phyloP scores from a whole-genome alignment of 1,140 invertebrate genomes.

The Diploscapter pachys region DNA sequence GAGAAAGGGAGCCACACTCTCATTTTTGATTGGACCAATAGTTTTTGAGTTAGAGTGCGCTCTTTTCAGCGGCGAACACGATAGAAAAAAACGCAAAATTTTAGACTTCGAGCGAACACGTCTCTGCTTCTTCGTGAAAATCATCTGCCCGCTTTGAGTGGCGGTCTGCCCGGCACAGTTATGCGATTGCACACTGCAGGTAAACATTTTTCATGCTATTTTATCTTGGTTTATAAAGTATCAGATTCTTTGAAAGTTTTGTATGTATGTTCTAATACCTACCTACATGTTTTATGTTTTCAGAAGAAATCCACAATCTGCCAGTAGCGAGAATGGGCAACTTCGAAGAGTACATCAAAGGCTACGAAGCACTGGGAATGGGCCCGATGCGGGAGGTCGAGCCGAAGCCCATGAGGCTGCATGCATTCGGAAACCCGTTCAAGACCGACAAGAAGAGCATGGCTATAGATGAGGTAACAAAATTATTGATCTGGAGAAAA shows the following conservation, averaged over 20 bases:
- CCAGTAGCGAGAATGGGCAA: conserved; percentile 52
- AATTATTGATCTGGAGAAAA: neutral
- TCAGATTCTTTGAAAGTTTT: conserved; percentile 21
- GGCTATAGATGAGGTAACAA: conserved; percentile 47
- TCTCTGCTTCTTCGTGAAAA: conserved; percentile 73
- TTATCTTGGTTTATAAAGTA: too few species aligned
- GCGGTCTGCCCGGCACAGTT: conserved; percentile 46
- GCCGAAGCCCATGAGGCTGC: conserved; percentile 35
- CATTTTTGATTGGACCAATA: too few species aligned
- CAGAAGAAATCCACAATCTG: conserved; percentile 52
- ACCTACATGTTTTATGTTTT: conserved; percentile 18
- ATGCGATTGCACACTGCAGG: conserved; percentile 75
- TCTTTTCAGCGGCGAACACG: neutral
- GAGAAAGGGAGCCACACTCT: too few species aligned
- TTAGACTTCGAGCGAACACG: conserved; percentile 57
- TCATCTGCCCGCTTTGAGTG: conserved; percentile 46
- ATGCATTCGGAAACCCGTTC: conserved; percentile 58
- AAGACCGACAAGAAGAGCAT: conserved; percentile 54
- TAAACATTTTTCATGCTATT: conserved; percentile 44
- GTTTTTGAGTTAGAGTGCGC: neutral
- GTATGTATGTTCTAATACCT: neutral
- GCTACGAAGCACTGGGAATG: conserved; percentile 41
- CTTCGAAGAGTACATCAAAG: conserved; percentile 50
- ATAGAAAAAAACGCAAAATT: neutral
- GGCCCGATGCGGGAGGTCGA: conserved; percentile 48